Evolutionary conservation across 2,888 invertebrate species (phyloP).

Genomic region (Eupelmus urozonus): DNA sequence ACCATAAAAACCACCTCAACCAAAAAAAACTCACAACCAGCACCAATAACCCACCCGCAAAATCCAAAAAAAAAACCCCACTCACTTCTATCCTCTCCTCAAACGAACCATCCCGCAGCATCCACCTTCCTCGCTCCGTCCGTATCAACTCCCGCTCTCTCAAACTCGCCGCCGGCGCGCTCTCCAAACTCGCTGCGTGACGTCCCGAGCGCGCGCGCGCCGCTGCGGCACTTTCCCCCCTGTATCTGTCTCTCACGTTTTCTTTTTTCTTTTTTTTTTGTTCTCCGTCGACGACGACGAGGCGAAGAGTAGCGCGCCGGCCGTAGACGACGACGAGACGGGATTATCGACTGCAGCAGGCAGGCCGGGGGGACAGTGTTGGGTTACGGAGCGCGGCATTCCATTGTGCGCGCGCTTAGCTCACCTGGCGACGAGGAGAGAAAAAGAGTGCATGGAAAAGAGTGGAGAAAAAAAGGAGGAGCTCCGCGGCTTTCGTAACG

Average conservation of each 20-base stretch:
- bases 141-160: too few species aligned
- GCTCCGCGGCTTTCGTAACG: neutral
- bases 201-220: neutral
- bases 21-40: too few species aligned
- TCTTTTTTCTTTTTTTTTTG: too few species aligned
- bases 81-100: too few species aligned
- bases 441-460: neutral
- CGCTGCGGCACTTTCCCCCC: too few species aligned
- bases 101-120: too few species aligned
- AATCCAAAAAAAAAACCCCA: too few species aligned
- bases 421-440: neutral
- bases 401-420: slow-evolving; percentile 41
- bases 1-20: too few species aligned
- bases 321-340: slow-evolving; percentile 58
- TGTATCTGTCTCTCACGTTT: too few species aligned
- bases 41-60: too few species aligned
- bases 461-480: slow-evolving; percentile 5
- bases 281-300: neutral
- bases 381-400: slow-evolving; percentile 38
- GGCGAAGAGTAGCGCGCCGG: too few species aligned
- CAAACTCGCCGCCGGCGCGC: neutral
- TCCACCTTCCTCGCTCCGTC: too few species aligned
- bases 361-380: slow-evolving; percentile 2
- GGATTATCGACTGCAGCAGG: slow-evolving; percentile 55
- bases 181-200: neutral